A percentile compares a stretch with the other conserved stretches of the same genome.
Conservation (phyloP, 64 coral and sea anemone species). For the Pachyseris speciosa region DNA sequence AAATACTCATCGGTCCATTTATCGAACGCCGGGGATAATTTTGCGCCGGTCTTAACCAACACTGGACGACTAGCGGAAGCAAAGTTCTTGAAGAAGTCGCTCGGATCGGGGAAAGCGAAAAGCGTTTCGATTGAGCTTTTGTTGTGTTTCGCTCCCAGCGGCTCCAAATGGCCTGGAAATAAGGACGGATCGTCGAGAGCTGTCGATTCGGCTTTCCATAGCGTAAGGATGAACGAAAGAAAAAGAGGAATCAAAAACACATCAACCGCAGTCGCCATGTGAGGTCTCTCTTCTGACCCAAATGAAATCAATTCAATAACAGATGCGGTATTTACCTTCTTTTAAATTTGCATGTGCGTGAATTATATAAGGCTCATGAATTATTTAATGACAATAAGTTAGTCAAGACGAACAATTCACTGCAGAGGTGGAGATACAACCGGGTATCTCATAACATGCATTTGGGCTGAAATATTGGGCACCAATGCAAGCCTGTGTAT, state of each 20-base stretch:
- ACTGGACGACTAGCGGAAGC: background rate
- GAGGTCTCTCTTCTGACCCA: too few species aligned
- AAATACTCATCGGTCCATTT: constrained; percentile 59
- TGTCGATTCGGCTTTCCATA: background rate
- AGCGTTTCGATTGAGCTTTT: constrained; percentile 2
- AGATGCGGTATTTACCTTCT: background rate
- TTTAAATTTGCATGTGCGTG: background rate
- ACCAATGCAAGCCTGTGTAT: too few species aligned
- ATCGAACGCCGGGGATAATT: constrained; percentile 23
- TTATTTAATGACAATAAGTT: too few species aligned
- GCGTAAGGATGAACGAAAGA: background rate
- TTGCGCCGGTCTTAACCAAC: constrained; percentile 9
- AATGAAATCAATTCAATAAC: too few species aligned
- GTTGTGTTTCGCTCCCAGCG: constrained; percentile 18
- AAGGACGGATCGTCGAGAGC: background rate
- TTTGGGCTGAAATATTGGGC: too few species aligned
- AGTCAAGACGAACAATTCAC: too few species aligned
- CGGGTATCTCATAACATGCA: too few species aligned
- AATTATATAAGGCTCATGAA: too few species aligned
- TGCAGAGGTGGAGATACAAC: too few species aligned
- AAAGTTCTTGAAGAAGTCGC: constrained; percentile 32
- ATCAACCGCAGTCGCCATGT: background rate
- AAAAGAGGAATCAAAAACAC: background rate
- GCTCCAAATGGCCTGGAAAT: constrained; percentile 47
- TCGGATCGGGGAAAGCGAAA: constrained; percentile 3